Evolutionary conservation across 1,140 invertebrate genomes (phyloP), one percentile per base, ranked within the genome.

Genomic region (Drosophila micromelanica): DNA sequence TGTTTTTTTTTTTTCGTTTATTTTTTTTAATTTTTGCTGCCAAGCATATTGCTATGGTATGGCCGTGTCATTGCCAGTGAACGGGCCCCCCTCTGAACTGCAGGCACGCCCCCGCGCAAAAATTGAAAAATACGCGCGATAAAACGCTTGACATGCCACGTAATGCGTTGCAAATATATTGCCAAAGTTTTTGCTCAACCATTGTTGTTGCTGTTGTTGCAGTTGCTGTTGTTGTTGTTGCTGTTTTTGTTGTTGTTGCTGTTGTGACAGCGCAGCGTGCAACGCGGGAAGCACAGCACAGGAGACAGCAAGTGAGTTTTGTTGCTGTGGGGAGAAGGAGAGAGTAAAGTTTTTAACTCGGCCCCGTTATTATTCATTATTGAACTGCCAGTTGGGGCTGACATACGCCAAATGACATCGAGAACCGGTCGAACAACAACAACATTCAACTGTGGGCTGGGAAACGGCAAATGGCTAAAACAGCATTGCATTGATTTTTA

Each of bases 61-160:
- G 70, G 70, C 70, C 77, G 61, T 80, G 81, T 69, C 82, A 59
- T 78, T 87, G 71, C 54, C 68, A 79, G 55, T 57, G 49, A 52
- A 56, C 65, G 59, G 59, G 30, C 23, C 45, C 23, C 35, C 46
- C 32, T 27, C 52, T 54, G 4, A 37, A 38, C 12, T 57, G 62
- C 48, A 63, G 37, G 20, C 62, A 56, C 60, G 51, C 49, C 72
- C 61, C 45, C 48, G 32, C 49, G 42, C 62, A 60, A 73, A 89
- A 89, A 89, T 89, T 89, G 84, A 89, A 89, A 89, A 89, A 89
- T 89, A 89, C 79, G 84, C 84, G 84, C 84, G 84, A 89, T 89
- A 89, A 89, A 89, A 89, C 76, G 84, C 84, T 89, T 89, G 84
- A 89, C 84, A 87, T 87, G 84, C 84, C 84, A 82, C 84, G 84